Evolutionary conservation across 2,888 invertebrate genomes (phyloP), one percentile per base, ranked within the genome.

Genomic region (Callimorpha dominula): DNA sequence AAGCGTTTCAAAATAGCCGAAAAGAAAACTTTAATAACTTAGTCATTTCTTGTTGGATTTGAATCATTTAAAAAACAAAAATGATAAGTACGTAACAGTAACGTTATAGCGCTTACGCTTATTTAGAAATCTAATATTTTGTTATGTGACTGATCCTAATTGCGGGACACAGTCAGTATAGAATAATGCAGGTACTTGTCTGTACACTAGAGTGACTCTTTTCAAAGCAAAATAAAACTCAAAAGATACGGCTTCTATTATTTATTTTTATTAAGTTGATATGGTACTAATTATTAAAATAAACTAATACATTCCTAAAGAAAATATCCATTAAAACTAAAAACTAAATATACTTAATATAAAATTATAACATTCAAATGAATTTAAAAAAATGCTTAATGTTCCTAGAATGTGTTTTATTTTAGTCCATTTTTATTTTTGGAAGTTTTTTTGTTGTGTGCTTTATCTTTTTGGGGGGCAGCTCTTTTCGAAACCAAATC

Each of bases 401-500:
- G 43, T 46, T 9, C 43, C 4, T 46, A 6, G 31, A 31, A 31
- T 31, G 31, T 31, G 31, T 9, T 0, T 46, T 54, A 4, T 54
- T 54, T 54, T 11, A n/a, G 20, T 11, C n/a, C 8, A 0, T 46
- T 46, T 57, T 20, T 20, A 15, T 60, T 49, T 12, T 60, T n/a
- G 14, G 43, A 43, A n/a, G 40, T 6, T 14, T 8, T 42, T n/a
- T 42, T 46, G 0, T 68, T 31, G 12, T 46, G 31, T 17, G 2
- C 46, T 49, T 67, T 54, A 1, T 60, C 31, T 17, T 46, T 68
- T 14, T 60, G 42, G 0, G 43, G 11, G 6, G 17, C 31, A 7
- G 4, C 14, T 17, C 76, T 65, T 46, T 76, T 88, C 86, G 88
- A 85, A 0, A 85, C 42, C 1, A 88, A 70, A 54, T 90, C 90